Evolutionary conservation across 2,113 vertebrate genomes (phyloP).

Genomic region (Tapirus terrestris): DNA sequence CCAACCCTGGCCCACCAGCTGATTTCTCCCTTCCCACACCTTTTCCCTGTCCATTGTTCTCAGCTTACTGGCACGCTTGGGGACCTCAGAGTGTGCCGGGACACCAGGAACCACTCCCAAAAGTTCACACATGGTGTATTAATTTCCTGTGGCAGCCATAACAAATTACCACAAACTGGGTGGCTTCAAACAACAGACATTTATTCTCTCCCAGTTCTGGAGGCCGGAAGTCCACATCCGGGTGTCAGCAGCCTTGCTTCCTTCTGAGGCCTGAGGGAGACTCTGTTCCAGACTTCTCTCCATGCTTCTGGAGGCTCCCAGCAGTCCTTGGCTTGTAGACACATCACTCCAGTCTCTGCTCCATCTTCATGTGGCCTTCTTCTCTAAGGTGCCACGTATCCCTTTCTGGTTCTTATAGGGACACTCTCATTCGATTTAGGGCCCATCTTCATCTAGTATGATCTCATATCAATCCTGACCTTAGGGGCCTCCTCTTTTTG

Average conservation of each 20-base stretch:
- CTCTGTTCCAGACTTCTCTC: background rate
- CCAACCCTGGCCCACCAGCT: fast-evolving
- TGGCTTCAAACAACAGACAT: background rate
- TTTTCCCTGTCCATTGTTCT: too few relatives aligned
- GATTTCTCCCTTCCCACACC: background rate
- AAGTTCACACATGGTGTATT: fast-evolving
- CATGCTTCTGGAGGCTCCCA: background rate
- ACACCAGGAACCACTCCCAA: background rate
- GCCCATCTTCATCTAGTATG: background rate
- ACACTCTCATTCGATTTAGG: too few relatives aligned
- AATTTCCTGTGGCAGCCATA: background rate
- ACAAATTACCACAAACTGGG: background rate
- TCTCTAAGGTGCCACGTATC: fast-evolving
- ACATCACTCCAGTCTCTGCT: fast-evolving
- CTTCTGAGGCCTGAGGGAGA: background rate
- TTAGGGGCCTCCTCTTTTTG: too few relatives aligned
- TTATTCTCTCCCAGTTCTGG: background rate
- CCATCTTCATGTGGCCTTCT: background rate
- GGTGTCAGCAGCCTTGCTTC: background rate
- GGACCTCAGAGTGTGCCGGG: background rate
- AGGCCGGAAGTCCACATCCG: background rate
- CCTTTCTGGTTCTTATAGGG: background rate
- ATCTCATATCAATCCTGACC: background rate
- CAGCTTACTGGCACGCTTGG: fast-evolving
- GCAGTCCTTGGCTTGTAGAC: fast-evolving